phyloP scores from a whole-genome alignment of 2,888 invertebrate genomes.

The Encarsia formosa region DNA sequence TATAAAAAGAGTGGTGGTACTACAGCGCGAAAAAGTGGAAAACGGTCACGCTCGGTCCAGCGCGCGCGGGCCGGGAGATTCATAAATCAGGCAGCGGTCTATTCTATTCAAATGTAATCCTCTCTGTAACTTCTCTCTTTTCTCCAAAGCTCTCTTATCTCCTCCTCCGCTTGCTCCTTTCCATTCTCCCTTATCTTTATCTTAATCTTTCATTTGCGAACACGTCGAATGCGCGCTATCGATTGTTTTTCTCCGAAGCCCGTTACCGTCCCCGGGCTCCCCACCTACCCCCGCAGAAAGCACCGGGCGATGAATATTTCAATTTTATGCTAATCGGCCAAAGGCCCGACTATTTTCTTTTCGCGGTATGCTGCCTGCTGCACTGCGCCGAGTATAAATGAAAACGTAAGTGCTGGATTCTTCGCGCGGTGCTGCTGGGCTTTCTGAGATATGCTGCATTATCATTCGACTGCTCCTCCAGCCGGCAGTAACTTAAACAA shows the following conservation, averaged over 20 bases:
- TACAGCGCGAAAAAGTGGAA: constrained; percentile 22
- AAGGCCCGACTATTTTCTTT: background rate
- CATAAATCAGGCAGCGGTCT: constrained; percentile 44
- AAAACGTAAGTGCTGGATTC: constrained; percentile 17
- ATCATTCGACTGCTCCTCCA: too few species aligned
- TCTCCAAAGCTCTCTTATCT: constrained; percentile 2
- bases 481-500: too few species aligned
- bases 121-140: constrained; percentile 19
- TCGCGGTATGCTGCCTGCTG: background rate
- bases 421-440: too few species aligned
- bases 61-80: constrained; percentile 20
- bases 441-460: too few species aligned
- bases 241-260: constrained; percentile 25
- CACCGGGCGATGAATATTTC: constrained; percentile 24
- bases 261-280: constrained; percentile 9
- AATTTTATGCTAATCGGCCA: constrained; percentile 20
- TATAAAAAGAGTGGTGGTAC: background rate
- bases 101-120: constrained; percentile 46
- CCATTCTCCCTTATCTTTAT: constrained; percentile 19
- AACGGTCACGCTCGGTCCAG: constrained; percentile 14
- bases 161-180: background rate
- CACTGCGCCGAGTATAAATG: constrained; percentile 11
- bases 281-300: background rate
- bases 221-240: constrained; percentile 18
- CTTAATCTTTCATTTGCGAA: constrained; percentile 26